Evolutionary conservation across 2,888 invertebrate genomes (phyloP).

Genomic region (Thereva nobilitata): DNA sequence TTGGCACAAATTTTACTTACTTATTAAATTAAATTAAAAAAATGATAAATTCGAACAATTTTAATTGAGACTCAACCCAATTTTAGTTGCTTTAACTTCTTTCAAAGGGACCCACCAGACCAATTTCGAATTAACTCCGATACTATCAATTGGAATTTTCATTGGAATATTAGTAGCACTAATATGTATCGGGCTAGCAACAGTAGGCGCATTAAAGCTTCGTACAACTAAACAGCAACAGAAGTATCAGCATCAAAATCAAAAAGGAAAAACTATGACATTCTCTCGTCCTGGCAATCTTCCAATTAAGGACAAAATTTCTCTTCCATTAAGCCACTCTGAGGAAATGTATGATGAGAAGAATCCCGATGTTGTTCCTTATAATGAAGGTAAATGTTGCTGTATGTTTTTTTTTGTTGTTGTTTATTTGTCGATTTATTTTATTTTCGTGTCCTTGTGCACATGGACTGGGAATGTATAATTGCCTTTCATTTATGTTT

Average conservation of each 20-base stretch:
- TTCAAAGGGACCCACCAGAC: conserved; percentile 59
- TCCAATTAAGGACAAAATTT: conserved; percentile 69
- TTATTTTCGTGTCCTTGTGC: not conserved
- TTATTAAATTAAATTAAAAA: not conserved
- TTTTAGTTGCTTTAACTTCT: conserved; percentile 54
- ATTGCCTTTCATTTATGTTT: no score
- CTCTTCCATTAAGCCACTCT: conserved; percentile 66
- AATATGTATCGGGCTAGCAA: conserved; percentile 58
- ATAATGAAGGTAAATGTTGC: conserved; percentile 74
- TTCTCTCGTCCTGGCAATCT: conserved; percentile 66
- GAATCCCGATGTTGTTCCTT: conserved; percentile 87
- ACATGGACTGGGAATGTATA: no score
- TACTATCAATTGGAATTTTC: conserved; percentile 59
- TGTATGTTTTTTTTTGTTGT: conserved; percentile 1
- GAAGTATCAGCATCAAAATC: conserved; percentile 56
- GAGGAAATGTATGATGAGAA: conserved; percentile 83
- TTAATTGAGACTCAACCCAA: conserved; percentile 11
- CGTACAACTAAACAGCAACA: conserved; percentile 57
- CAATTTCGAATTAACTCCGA: conserved; percentile 63
- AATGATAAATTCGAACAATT: conserved; percentile 39
- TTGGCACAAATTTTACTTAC: not conserved
- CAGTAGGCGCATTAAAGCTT: conserved; percentile 56
- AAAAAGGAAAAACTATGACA: conserved; percentile 50
- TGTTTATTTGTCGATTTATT: not conserved
- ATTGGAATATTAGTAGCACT: conserved; percentile 58